Percentiles rank a stretch among this genome's conserved stretches.
phyloP scores from a whole-genome alignment of 2,888 invertebrate genomes.

The Ceriagrion tenellum region DNA sequence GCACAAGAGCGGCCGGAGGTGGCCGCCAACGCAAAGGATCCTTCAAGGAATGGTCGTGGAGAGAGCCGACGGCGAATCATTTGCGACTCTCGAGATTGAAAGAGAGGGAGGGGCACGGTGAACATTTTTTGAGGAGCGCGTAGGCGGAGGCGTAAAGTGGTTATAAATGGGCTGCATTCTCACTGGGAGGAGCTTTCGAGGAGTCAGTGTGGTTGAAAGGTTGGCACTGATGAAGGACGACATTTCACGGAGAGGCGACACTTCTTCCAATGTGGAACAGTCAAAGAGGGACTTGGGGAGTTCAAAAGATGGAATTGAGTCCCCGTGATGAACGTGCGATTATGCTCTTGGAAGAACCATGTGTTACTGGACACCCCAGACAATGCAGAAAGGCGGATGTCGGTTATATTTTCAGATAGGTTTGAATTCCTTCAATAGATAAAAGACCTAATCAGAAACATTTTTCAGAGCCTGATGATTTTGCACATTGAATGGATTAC shows the following conservation, averaged over 20 bases:
- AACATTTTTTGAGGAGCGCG: background rate
- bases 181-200: background rate
- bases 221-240: background rate
- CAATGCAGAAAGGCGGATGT: too few relatives aligned
- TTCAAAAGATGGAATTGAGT: too few relatives aligned
- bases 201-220: background rate
- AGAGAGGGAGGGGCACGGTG: background rate
- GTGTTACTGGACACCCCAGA: too few relatives aligned
- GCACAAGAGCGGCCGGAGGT: background rate
- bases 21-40: slow-evolving; percentile 3
- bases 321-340: too few relatives aligned
- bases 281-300: too few relatives aligned
- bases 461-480: too few relatives aligned
- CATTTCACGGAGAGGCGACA: background rate
- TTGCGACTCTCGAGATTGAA: background rate
- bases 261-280: background rate
- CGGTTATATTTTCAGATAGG: too few relatives aligned
- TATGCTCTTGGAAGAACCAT: too few relatives aligned
- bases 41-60: background rate
- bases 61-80: background rate
- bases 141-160: background rate
- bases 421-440: too few relatives aligned
- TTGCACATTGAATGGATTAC: too few relatives aligned
- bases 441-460: too few relatives aligned
- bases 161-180: background rate